Conservation (phyloP, 2,888 invertebrate species). For the Liodrosophila aerea region DNA sequence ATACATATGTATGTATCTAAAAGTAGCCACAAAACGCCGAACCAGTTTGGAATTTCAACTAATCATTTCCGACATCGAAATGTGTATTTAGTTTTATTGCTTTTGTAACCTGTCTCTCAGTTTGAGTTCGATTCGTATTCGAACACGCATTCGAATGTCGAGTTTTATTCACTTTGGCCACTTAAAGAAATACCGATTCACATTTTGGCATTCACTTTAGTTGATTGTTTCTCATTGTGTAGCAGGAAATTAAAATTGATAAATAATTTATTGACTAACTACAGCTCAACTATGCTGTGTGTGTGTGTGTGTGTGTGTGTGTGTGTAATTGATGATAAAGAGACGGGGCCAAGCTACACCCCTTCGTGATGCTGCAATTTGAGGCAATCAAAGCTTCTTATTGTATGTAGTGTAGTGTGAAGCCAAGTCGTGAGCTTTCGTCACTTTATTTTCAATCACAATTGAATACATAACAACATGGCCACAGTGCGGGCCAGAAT, state of each 20-base stretch:
- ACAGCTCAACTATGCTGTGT: background rate
- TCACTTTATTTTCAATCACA: background rate
- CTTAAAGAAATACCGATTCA: slow-evolving; percentile 12
- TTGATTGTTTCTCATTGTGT: slow-evolving; percentile 31
- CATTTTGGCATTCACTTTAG: slow-evolving; percentile 46
- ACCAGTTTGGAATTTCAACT: slow-evolving; percentile 60
- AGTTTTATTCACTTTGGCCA: slow-evolving; percentile 24
- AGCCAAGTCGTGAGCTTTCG: slow-evolving; percentile 2
- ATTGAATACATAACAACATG: background rate
- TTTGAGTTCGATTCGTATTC: slow-evolving; percentile 9
- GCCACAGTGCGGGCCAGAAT: background rate
- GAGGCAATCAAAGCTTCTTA: background rate
- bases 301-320: too few species aligned
- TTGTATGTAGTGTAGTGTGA: background rate
- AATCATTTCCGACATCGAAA: slow-evolving; percentile 47
- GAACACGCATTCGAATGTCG: slow-evolving; percentile 12
- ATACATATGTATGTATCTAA: slow-evolving; percentile 29
- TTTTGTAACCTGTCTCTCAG: slow-evolving; percentile 36
- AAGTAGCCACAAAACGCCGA: slow-evolving; percentile 37
- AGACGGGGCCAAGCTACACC: background rate
- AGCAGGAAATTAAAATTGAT: slow-evolving; percentile 67
- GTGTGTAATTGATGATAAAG: slow-evolving; percentile 12
- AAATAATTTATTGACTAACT: slow-evolving; percentile 55
- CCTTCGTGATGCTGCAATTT: slow-evolving; percentile 19
- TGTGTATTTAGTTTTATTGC: slow-evolving; percentile 11